Evolutionary conservation across 2,888 invertebrate species (phyloP), one percentile per base, ranked within the genome.

Genomic region (Cactoblastis cactorum): DNA sequence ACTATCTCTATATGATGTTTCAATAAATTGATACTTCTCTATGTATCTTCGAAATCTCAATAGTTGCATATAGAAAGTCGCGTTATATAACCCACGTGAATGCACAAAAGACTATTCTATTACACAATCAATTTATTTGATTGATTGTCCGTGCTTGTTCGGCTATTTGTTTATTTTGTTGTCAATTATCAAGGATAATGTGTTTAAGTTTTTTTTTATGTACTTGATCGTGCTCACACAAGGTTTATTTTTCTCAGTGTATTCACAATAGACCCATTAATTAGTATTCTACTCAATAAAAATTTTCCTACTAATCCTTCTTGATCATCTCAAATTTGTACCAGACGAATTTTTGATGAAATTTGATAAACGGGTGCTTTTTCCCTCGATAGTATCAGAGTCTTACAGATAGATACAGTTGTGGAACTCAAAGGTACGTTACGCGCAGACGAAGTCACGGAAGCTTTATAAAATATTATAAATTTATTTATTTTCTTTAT

Each of bases 71-170:
- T 43, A 43, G 47, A 48, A 48, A 48, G 47, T 48, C 11, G 4
- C 3, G 37, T 48, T 48, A 37, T 37, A 8, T 38, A 37, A 48
- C 28, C n/a, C 15, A 15, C n/a, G 37, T 17, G 15, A 22, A 38
- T 37, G 47, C 24, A 48, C 24, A 19, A 46, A 33, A 33, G 9
- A 35, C 28, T 35, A 11, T 35, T 35, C 17, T 37, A 37, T 48
- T 48, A 48, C 22, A 48, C 47, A 48, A 48, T 48, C 47, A 48
- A 48, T 48, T 48, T 48, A 37, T 37, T 15, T 37, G 47, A 48
- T 48, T 38, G 37, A 48, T 48, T 48, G 47, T 15, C 15, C 9
- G 43, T 38, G 47, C 22, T 47, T 35, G 37, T n/a, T 48, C 15
- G 47, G 17, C 47, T 35, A 48, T 22, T 48, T 38, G 37, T 48